Conservation (phyloP, 2,113 vertebrate genomes). For the Aviceda subcristata region DNA sequence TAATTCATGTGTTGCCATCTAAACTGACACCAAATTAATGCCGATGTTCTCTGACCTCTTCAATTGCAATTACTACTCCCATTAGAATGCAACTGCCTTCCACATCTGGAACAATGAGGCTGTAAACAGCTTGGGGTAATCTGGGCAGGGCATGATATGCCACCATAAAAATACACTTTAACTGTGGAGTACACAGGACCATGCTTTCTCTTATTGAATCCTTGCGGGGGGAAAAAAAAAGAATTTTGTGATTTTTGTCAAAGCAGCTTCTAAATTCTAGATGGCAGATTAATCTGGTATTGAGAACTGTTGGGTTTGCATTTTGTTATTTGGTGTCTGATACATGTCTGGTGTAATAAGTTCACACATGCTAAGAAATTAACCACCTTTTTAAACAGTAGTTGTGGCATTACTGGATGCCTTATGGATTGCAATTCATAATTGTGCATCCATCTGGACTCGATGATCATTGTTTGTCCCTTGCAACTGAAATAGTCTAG, state of each 20-base stretch:
- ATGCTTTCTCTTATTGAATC: not conserved
- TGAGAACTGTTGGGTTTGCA: not conserved
- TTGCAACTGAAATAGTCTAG: not conserved
- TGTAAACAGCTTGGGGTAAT: not conserved
- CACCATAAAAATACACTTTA: not conserved
- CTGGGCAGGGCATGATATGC: not conserved
- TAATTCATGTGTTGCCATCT: not conserved
- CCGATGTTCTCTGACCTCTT: not conserved
- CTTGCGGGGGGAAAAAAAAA: not conserved
- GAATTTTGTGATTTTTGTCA: not conserved
- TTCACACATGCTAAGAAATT: not conserved
- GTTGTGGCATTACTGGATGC: not conserved
- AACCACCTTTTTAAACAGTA: not conserved
- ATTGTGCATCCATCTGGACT: not conserved
- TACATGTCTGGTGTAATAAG: not conserved
- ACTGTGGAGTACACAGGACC: not conserved
- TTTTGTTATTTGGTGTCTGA: not conserved
- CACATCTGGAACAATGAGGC: not conserved
- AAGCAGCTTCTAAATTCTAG: not conserved
- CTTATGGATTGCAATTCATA: not conserved
- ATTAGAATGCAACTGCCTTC: not conserved
- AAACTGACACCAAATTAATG: not conserved
- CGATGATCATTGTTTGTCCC: not conserved
- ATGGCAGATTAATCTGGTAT: not conserved
- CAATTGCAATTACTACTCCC: not conserved